phyloP scores from a whole-genome alignment of 2,113 vertebrate species.

The Romanogobio albipinnatus region DNA sequence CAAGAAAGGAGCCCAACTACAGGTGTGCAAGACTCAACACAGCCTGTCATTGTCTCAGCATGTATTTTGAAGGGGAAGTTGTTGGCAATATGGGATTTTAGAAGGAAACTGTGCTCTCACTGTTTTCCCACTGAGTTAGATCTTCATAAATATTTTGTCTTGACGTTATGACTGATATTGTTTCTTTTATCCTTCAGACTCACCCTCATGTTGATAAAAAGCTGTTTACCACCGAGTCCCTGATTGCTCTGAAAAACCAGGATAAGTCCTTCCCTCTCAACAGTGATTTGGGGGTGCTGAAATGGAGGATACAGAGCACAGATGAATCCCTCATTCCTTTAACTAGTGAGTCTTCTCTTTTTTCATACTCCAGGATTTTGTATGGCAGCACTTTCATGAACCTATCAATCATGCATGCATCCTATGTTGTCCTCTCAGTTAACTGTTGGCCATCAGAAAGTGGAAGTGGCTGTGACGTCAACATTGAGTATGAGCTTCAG shows the following conservation, averaged over 20 bases:
- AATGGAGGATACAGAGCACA: constrained; percentile 95
- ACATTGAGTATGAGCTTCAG: constrained; percentile 97
- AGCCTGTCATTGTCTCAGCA: neutral
- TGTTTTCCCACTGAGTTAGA: neutral
- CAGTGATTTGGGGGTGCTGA: constrained; percentile 92
- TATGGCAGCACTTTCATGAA: neutral
- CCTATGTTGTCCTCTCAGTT: constrained; percentile 76
- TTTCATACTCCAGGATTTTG: neutral
- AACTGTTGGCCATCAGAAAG: constrained; percentile 99
- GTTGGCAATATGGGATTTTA: neutral
- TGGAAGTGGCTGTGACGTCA: constrained; percentile 89
- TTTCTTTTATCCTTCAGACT: constrained; percentile 75
- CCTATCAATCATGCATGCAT: neutral
- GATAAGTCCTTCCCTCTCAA: constrained; percentile 97
- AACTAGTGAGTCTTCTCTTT: constrained; percentile 83
- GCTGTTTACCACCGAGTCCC: constrained; percentile 89
- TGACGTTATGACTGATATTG: neutral
- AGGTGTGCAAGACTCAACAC: constrained; percentile 73
- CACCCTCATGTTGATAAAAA: constrained; percentile 99
- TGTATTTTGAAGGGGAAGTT: neutral
- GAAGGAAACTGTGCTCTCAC: neutral
- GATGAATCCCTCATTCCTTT: constrained; percentile 95
- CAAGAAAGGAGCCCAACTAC: constrained; percentile 92
- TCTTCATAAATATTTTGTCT: neutral
- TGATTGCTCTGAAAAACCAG: constrained; percentile 94